Evolutionary conservation across 1,140 invertebrate genomes (phyloP), one percentile per base, ranked within the genome.

Genomic region (Venustaconcha ellipsiformis): DNA sequence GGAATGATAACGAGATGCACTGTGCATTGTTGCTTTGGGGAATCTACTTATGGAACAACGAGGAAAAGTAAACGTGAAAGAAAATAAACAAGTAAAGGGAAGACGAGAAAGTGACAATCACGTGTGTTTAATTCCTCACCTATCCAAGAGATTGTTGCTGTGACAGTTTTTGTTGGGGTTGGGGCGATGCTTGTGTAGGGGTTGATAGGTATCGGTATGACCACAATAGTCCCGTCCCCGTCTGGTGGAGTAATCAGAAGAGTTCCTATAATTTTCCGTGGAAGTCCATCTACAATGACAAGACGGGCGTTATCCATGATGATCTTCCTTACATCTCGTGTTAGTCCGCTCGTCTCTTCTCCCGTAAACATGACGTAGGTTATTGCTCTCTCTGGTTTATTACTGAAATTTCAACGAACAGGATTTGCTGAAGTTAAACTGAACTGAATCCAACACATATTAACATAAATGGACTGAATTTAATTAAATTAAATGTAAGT

Each of bases 171-270:
- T 26, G 69, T 67, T 8, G 75, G 69, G 20, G 65, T 68, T 4
- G 69, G 69, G 26, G 26, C 60, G 11, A 67, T 77, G 30, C n/a
- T 56, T n/a, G 30, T 37, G 12, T 56, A 37, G 5, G 75, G 75
- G 30, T 77, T 77, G 26, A 77, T 70, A 13, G 69, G 68, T 26
- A 77, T 77, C 18, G 75, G 75, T 30, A 77, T 65, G 20, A 77
- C 75, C 12, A 59, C 56, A 2, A 77, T 77, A 20, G 72, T 77
- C 2, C 75, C 75, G 26, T 77, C 75, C 14, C 75, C 75, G 15
- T 62, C 58, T 2, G 75, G 60, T 23, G 70, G 75, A n/a, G 75
- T 77, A 55, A 77, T 72, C 4, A 77, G 58, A 23, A 77, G 64
- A 30, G 62, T 66, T 17, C 75, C 75, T 30, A 77, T 20, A 14